phyloP scores from a whole-genome alignment of 1,140 invertebrate species.

The Apis dorsata region DNA sequence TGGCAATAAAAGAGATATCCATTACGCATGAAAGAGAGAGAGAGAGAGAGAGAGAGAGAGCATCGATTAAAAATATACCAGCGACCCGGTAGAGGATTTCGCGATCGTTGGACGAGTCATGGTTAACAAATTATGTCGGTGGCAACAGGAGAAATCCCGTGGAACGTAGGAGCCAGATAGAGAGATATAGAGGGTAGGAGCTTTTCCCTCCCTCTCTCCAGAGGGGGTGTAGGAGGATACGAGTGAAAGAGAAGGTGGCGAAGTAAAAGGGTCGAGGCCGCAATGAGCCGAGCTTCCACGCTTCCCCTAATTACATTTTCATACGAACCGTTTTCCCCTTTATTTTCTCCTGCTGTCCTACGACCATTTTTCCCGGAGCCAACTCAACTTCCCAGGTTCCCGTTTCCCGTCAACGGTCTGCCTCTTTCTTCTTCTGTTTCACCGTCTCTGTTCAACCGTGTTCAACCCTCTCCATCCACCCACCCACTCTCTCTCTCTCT shows the following conservation, averaged over 20 bases:
- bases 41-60: background rate
- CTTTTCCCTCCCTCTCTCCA: background rate
- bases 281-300: slow-evolving; percentile 75
- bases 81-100: slow-evolving; percentile 29
- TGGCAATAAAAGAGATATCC: background rate
- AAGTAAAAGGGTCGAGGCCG: slow-evolving; percentile 70
- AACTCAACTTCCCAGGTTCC: slow-evolving; percentile 45
- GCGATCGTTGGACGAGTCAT: slow-evolving; percentile 41
- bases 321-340: slow-evolving; percentile 76
- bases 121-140: slow-evolving; percentile 73
- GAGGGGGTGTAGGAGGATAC: slow-evolving; percentile 3
- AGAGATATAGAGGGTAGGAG: background rate
- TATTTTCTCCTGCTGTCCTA: slow-evolving; percentile 69
- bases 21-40: no score
- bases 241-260: slow-evolving; percentile 59
- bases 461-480: slow-evolving; percentile 4
- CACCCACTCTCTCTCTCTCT: background rate
- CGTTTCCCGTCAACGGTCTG: slow-evolving; percentile 57
- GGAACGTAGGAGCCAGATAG: background rate
- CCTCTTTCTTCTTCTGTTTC: slow-evolving; percentile 55
- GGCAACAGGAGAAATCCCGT: slow-evolving; percentile 54
- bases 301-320: slow-evolving; percentile 77
- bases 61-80: background rate
- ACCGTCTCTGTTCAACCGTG: slow-evolving; percentile 27
- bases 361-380: slow-evolving; percentile 69